A percentile compares a stretch with the other conserved stretches of the same genome.
phyloP scores from a whole-genome alignment of 2,113 vertebrate genomes.

The Pyrgilauda ruficollis region DNA sequence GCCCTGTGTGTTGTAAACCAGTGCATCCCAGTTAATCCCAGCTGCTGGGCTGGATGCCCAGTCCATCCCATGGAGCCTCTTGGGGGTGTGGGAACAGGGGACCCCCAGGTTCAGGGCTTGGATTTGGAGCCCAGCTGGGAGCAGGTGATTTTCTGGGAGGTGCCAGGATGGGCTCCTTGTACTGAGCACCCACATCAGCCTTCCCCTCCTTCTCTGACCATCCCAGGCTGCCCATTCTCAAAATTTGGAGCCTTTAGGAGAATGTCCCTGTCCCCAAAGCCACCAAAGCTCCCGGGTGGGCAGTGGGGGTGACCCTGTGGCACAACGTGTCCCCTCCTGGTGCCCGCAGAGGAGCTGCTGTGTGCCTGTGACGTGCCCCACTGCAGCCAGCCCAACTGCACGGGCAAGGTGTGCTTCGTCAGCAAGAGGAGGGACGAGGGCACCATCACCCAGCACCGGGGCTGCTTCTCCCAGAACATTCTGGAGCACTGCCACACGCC shows the following conservation, averaged over 20 bases:
- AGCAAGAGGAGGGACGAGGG: slow-evolving; percentile 44
- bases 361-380: not conserved
- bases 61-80: accelerated
- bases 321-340: accelerated
- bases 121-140: not conserved
- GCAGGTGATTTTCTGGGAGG: not conserved
- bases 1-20: not conserved
- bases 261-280: not conserved
- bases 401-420: slow-evolving; percentile 57
- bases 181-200: not conserved
- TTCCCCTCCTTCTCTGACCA: accelerated
- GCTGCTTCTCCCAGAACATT: slow-evolving; percentile 45
- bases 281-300: accelerated
- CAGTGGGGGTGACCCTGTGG: accelerated
- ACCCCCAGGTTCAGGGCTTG: not conserved
- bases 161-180: not conserved
- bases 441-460: not conserved
- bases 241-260: not conserved
- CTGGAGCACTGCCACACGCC: not conserved
- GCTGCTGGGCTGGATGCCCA: not conserved
- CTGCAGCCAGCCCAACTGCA: slow-evolving; percentile 46
- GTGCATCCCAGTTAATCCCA: not conserved
- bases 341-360: not conserved
- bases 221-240: no score
- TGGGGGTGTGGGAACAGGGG: accelerated